Base-by-base conservation (phyloP, 2,113 vertebrate species). In the Cheilinus undulatus region DNA sequence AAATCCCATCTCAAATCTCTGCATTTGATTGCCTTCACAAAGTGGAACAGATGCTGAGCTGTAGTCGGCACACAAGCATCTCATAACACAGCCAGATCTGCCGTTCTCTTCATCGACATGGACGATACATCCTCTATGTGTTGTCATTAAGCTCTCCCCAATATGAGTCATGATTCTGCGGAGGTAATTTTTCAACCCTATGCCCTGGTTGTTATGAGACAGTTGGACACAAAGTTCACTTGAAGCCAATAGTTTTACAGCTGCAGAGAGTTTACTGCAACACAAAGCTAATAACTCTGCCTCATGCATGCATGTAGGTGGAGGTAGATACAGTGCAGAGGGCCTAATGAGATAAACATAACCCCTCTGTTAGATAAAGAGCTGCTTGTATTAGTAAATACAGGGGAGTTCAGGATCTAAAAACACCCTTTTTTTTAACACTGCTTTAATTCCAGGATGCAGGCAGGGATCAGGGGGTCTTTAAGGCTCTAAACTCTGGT, bases 11-110 rank as follows among this genome's bases (percentile, higher is more conserved):
- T 58, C 10, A 68, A 64, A 73, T 58, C 66, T 53, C 64, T 34
- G 30, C 1, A 14, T 66, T 27, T 81, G 57, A 71, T 83, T 78
- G 54, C 66, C 66, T 84, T 66, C n/a, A 38, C 45, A 61, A 20
- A 27, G 36, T n/a, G 22, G 43, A 73, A 52, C 42, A 69, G 26
- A 60, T 73, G 40, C 40, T 19, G 15, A 42, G 40, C 40, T 19
- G 43, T 30, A 19, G 23, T 27, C 27, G 28, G 5, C 14, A 7
- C 26, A 50, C 8, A 64, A n/a, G 59, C 46, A 34, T 76, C 36
- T 71, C 17, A 36, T 40, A 36, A 53, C 15, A 45, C 28, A 53
- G n/a, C 27, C 38, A 38, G 45, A 5, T 9, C 7, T 6, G 15
- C 11, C 30, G 48, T 46, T 79, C 34, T 43, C 6, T 32, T 19